Percentiles rank a stretch among this genome's conserved stretches.
Conservation (phyloP, 2,797 vertebrate genomes). For the Chelonia mydas region DNA sequence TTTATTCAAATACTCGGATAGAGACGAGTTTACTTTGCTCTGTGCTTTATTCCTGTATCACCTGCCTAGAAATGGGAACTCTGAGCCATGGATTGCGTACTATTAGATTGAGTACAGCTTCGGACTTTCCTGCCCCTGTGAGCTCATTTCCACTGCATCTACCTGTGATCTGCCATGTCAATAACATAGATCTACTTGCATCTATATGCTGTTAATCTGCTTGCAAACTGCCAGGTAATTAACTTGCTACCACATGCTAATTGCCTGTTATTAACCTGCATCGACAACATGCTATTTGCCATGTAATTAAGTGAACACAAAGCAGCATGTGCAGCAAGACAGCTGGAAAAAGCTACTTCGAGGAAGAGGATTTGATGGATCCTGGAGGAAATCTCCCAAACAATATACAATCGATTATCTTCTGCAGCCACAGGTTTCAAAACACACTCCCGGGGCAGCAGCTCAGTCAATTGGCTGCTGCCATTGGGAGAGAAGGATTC, state of each 20-base stretch:
- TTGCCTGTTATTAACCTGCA: conserved; percentile 67
- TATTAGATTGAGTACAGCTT: neutral
- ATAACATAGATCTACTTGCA: conserved; percentile 46
- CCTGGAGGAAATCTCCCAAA: neutral
- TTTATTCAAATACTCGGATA: conserved; percentile 54
- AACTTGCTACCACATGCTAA: conserved; percentile 59
- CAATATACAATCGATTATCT: neutral
- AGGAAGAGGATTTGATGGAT: conserved; percentile 31
- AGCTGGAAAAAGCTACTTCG: conserved; percentile 26
- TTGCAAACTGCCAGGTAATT: conserved; percentile 63
- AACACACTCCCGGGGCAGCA: neutral
- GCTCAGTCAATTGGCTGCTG: neutral
- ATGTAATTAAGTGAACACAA: conserved; percentile 24
- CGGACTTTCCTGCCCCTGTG: conserved; percentile 23
- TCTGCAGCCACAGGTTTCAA: neutral
- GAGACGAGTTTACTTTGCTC: conserved; percentile 1
- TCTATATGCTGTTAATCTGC: neutral
- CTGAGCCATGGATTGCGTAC: conserved; percentile 9
- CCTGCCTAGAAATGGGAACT: conserved; percentile 53
- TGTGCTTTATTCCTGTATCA: neutral
- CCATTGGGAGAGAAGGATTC: neutral
- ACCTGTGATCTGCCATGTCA: conserved; percentile 63
- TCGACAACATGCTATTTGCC: conserved; percentile 47
- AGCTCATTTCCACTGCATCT: conserved; percentile 48
- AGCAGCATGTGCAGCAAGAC: conserved; percentile 41